Percentiles rank a stretch among this genome's conserved stretches.
phyloP scores from a whole-genome alignment of 2,113 vertebrate genomes.

The Campylomormyrus numenius region DNA sequence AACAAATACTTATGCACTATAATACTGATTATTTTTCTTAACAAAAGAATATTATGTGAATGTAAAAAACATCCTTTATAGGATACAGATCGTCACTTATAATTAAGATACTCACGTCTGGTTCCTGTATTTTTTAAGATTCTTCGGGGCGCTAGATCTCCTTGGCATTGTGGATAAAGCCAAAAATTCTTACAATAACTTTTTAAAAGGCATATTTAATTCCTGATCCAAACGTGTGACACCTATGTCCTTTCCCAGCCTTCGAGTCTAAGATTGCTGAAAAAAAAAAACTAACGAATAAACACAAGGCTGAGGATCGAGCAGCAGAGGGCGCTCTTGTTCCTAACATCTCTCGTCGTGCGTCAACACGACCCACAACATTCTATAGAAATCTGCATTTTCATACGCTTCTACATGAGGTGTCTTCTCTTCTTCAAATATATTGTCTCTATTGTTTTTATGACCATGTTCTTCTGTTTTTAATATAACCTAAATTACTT shows the following conservation, averaged over 20 bases:
- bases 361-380: neutral
- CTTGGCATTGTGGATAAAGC: neutral
- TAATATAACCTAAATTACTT: conserved; percentile 17
- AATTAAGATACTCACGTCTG: neutral
- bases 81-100: neutral
- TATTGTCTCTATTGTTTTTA: neutral
- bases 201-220: neutral
- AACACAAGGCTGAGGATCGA: neutral
- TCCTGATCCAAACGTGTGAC: neutral
- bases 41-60: neutral
- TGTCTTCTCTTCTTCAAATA: neutral
- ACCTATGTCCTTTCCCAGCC: neutral
- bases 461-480: neutral
- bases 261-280: neutral
- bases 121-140: neutral
- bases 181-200: neutral
- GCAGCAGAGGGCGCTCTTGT: conserved; percentile 58
- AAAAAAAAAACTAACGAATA: neutral
- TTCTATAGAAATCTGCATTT: neutral
- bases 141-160: neutral
- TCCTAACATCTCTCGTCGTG: conserved; percentile 22
- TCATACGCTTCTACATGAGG: neutral
- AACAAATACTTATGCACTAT: neutral
- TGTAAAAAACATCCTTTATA: neutral
- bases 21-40: neutral